These are phyloP conservation scores for Parnassius apollo DNA, from an alignment of 2,888 invertebrate species.

Conservation along the genomic window DNA sequence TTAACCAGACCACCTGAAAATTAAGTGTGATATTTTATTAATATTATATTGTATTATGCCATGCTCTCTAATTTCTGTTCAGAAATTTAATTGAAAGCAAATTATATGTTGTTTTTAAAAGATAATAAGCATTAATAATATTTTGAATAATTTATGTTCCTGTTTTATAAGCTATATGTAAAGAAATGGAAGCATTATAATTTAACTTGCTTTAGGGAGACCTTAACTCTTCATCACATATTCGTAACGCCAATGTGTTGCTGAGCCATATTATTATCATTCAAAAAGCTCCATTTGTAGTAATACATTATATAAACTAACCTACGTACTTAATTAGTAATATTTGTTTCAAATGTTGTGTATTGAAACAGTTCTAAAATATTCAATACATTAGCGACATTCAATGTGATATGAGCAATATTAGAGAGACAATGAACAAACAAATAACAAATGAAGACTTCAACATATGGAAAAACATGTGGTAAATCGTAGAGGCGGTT, in stretches of 20 bases:
- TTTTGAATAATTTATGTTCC: constrained; percentile 40
- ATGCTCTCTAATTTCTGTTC: constrained; percentile 65
- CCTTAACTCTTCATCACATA: constrained; percentile 28
- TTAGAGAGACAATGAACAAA: constrained; percentile 68
- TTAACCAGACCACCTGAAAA: constrained; percentile 72
- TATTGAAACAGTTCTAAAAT: constrained; percentile 69
- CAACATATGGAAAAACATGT: constrained; percentile 55
- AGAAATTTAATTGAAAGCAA: constrained; percentile 27
- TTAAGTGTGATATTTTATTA: constrained; percentile 73
- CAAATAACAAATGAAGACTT: constrained; percentile 53
- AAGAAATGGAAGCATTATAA: constrained; percentile 2
- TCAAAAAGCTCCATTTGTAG: constrained; percentile 42
- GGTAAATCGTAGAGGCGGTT: constrained; percentile 31
- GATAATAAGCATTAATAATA: constrained; percentile 18
- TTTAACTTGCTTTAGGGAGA: constrained; percentile 22
- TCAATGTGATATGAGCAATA: constrained; percentile 79
- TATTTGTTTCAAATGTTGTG: constrained; percentile 72
- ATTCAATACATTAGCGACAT: constrained; percentile 62
- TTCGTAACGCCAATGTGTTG: constrained; percentile 39
- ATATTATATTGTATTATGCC: constrained; percentile 44
- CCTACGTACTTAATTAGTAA: constrained; percentile 78
- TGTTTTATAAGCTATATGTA: constrained; percentile 32
- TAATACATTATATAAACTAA: constrained; percentile 50
- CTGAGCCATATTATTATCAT: constrained; percentile 68
- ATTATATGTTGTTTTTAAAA: constrained; percentile 19